Percentiles rank a stretch among this genome's conserved stretches.
Evolutionary conservation across 2,888 invertebrate species (phyloP).

Genomic region (Phaonia tiefii): DNA sequence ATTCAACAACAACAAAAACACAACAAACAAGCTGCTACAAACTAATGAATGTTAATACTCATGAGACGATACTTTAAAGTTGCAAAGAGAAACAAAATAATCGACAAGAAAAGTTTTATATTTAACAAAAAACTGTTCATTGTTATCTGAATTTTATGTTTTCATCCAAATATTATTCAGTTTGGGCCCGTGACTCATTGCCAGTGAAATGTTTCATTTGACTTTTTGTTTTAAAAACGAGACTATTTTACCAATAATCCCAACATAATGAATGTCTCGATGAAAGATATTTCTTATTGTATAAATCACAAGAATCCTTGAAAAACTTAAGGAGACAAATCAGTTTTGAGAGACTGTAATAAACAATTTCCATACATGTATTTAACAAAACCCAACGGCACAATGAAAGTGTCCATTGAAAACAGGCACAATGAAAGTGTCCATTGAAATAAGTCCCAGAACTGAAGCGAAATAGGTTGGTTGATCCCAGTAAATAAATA

Average conservation of each 20-base stretch:
- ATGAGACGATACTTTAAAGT: constrained; percentile 3
- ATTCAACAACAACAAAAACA: background rate
- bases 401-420: no score
- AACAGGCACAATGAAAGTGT: no score
- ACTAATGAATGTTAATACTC: background rate
- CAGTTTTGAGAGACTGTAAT: no score
- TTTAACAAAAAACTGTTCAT: background rate
- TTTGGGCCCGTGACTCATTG: constrained; percentile 5
- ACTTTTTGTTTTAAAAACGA: background rate
- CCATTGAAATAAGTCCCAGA: no score
- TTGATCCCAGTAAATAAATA: no score
- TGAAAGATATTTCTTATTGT: no score
- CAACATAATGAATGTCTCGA: no score
- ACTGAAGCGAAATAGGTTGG: no score
- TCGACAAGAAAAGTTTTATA: background rate
- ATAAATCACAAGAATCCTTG: no score
- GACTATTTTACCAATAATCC: background rate
- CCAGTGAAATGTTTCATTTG: background rate
- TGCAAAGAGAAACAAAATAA: background rate
- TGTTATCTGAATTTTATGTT: background rate
- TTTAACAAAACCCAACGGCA: no score
- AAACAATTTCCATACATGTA: no score
- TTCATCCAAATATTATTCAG: background rate
- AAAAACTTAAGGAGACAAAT: no score
- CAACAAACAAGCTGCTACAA: background rate